Base-by-base conservation (phyloP, 2,888 invertebrate species). In the Idaea biselata region DNA sequence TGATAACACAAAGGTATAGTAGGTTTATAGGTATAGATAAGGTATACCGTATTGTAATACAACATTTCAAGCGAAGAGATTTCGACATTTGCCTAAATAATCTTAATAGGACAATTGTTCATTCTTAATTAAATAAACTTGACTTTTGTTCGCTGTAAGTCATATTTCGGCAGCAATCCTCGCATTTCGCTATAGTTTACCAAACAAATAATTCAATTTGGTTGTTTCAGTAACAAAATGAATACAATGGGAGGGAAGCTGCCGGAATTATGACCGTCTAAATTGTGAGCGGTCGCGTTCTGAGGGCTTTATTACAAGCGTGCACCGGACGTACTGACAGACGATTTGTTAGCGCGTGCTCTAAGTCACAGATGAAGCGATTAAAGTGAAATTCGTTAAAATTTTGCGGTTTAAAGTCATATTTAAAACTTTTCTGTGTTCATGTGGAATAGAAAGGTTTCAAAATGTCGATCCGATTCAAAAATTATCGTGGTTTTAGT, bases 301-400 rank as follows among this genome's bases (percentile, higher is more conserved):
- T 73, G 79, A 79, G 78, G 77, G 82, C 80, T 83, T 82, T 86
- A 84, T 84, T 81, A 79, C 78, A 64, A 67, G 68, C 72, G 70
- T 75, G 74, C 66, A 69, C 78, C 77, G 79, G 82, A 78, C 78
- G 77, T 72, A 65, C 68, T 72, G 85, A 84, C 81, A 78, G 81
- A 80, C 83, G 73, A 82, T 84, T 75, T 72, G 76, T 82, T 79
- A 77, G 73, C 56, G 68, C 55, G 62, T 70, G 78, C 69, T 56
- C 32, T 63, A 70, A 76, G 70, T 25, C 63, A 1, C 8, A 53
- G 60, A 58, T 25, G n/a, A 3, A 25, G 66, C 66, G 69, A 44
- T 44, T 11, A 8, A 44, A 44, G 11, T 44, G 11, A 7, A 44
- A 14, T 14, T 44, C 14, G 6, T 44, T 3, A 44, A 25, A 25